Evolutionary conservation across 2,113 vertebrate genomes (phyloP).

Genomic region (Pedetes capensis): DNA sequence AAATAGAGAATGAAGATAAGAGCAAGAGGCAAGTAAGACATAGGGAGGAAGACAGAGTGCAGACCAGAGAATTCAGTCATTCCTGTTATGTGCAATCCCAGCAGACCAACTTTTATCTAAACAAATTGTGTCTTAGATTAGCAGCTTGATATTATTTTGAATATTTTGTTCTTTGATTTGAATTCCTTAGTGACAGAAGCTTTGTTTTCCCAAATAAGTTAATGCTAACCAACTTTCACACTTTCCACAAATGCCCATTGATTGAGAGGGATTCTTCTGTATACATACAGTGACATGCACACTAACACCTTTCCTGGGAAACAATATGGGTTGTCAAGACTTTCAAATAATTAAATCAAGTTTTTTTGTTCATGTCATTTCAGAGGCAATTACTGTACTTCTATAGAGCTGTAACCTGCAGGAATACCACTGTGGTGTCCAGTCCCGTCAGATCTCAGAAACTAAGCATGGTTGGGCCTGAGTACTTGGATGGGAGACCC

Average conservation of each 20-base stretch:
- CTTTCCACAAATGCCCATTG: not conserved
- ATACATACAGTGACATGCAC: not conserved
- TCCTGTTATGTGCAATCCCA: not conserved
- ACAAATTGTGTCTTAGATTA: not conserved
- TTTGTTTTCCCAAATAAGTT: not conserved
- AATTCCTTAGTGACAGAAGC: not conserved
- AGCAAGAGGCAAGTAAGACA: not conserved
- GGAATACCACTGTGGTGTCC: too few relatives aligned
- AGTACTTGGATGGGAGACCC: too few relatives aligned
- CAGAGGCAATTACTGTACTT: conserved; percentile 20
- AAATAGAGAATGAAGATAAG: rapidly evolving
- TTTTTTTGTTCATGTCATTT: conserved; percentile 38
- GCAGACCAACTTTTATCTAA: not conserved
- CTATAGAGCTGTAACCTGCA: not conserved
- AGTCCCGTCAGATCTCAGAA: too few relatives aligned
- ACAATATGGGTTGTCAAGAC: not conserved
- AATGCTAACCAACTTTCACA: not conserved
- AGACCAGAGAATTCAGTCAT: not conserved
- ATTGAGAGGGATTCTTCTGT: not conserved
- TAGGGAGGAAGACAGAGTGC: rapidly evolving
- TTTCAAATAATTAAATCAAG: conserved; percentile 3
- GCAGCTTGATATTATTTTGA: not conserved
- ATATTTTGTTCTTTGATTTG: not conserved
- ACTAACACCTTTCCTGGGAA: not conserved
- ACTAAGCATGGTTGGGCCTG: too few relatives aligned